Percentiles rank a stretch among this genome's conserved stretches.
phyloP scores from a whole-genome alignment of 2,888 invertebrate genomes.

The Thumatha senex region DNA sequence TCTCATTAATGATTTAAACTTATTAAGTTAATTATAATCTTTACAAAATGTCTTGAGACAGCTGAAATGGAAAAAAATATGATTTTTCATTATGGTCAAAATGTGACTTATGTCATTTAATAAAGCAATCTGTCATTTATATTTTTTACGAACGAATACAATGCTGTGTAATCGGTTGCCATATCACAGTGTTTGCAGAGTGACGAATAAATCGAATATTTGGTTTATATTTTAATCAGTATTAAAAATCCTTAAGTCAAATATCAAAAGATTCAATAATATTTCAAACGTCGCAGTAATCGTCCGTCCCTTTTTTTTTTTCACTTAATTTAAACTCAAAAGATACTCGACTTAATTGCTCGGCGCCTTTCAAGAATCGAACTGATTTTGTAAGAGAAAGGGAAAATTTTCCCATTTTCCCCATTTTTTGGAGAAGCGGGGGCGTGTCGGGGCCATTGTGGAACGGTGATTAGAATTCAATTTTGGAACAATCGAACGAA shows the following conservation, averaged over 20 bases:
- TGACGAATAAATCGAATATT: no score
- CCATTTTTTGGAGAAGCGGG: slow-evolving; percentile 70
- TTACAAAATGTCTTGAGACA: no score
- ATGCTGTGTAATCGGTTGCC: no score
- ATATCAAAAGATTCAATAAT: slow-evolving; percentile 23
- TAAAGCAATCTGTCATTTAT: no score
- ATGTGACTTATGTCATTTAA: no score
- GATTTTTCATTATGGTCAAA: no score
- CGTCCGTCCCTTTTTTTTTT: slow-evolving; percentile 52
- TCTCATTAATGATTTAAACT: no score
- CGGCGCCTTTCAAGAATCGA: slow-evolving; percentile 71
- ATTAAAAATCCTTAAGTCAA: neutral
- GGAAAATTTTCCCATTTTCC: slow-evolving; percentile 76
- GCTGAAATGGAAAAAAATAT: no score
- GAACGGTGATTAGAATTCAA: slow-evolving; percentile 83
- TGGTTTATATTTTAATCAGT: no score
- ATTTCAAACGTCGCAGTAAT: slow-evolving; percentile 43
- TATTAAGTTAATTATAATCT: no score
- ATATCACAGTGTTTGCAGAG: no score
- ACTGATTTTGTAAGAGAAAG: slow-evolving; percentile 64
- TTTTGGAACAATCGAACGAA: slow-evolving; percentile 78
- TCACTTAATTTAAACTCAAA: slow-evolving; percentile 83
- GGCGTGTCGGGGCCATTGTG: slow-evolving; percentile 67
- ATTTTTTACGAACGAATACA: no score
- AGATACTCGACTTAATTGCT: slow-evolving; percentile 83